Evolutionary conservation across 2,113 vertebrate genomes (phyloP).

Genomic region (Poicephalus meyeri): DNA sequence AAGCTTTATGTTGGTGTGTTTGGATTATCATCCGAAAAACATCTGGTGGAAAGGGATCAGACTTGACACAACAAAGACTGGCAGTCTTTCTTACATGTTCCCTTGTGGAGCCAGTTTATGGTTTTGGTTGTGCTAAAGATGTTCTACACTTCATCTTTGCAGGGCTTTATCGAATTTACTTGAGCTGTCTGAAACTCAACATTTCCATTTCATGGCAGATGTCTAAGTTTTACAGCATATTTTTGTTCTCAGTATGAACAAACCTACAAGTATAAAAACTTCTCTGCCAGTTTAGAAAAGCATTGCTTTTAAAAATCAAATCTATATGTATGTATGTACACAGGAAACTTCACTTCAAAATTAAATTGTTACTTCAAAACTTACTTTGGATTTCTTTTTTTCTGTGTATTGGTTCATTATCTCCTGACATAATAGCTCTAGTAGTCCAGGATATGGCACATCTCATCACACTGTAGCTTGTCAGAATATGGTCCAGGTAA

Average conservation of each 20-base stretch:
- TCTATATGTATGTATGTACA: fast-evolving
- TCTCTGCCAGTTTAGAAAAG: background rate
- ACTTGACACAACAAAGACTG: background rate
- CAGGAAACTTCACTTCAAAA: background rate
- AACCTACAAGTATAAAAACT: background rate
- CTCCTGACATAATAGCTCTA: background rate
- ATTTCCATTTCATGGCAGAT: background rate
- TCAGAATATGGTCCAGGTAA: background rate
- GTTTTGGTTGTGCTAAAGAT: background rate
- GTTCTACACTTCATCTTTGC: background rate
- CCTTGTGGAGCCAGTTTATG: background rate
- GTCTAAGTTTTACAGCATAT: fast-evolving
- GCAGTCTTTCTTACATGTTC: background rate
- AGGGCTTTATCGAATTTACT: background rate
- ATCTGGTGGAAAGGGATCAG: background rate
- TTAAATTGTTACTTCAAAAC: background rate
- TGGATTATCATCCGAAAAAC: background rate
- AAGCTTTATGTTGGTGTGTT: background rate
- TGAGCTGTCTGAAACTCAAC: background rate
- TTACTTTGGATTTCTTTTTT: background rate
- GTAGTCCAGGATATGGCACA: background rate
- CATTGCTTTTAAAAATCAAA: background rate
- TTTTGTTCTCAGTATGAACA: background rate
- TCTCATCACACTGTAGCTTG: background rate
- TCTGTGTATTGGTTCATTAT: background rate